A percentile compares a stretch with the other conserved stretches of the same genome.
Conservation (phyloP, 2,888 invertebrate species). For the Chymomyza caudatula region DNA sequence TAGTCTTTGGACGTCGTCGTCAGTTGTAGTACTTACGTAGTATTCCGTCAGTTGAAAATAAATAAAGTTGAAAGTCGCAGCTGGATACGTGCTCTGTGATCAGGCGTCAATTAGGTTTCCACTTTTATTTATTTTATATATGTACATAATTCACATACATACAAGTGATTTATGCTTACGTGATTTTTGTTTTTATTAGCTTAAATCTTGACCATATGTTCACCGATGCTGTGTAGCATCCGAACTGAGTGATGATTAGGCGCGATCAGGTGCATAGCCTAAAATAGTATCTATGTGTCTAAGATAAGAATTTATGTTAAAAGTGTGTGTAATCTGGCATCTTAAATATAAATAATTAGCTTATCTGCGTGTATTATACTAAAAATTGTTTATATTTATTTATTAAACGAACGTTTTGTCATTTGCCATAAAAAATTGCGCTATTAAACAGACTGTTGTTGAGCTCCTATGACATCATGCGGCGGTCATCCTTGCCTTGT, state of each 20-base stretch:
- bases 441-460: neutral
- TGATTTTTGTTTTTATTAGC: constrained; percentile 47
- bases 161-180: constrained; percentile 43
- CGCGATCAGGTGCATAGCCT: neutral
- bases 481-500: constrained; percentile 51
- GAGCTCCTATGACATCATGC: constrained; percentile 42
- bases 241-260: neutral
- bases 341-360: neutral
- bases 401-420: neutral
- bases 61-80: neutral
- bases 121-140: constrained; percentile 55
- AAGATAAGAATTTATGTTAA: neutral
- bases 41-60: neutral
- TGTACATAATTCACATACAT: constrained; percentile 6
- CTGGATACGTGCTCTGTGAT: constrained; percentile 59
- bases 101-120: constrained; percentile 60
- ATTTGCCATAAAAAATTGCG: neutral
- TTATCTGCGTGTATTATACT: neutral
- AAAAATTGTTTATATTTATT: neutral
- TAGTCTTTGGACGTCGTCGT: neutral
- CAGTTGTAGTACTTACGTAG: neutral
- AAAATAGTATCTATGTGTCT: neutral
- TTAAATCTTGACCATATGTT: constrained; percentile 58
- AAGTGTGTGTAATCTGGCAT: neutral
- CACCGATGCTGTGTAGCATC: neutral